Base-by-base conservation (phyloP, 2,113 vertebrate species). In the Pterocles burchelli region DNA sequence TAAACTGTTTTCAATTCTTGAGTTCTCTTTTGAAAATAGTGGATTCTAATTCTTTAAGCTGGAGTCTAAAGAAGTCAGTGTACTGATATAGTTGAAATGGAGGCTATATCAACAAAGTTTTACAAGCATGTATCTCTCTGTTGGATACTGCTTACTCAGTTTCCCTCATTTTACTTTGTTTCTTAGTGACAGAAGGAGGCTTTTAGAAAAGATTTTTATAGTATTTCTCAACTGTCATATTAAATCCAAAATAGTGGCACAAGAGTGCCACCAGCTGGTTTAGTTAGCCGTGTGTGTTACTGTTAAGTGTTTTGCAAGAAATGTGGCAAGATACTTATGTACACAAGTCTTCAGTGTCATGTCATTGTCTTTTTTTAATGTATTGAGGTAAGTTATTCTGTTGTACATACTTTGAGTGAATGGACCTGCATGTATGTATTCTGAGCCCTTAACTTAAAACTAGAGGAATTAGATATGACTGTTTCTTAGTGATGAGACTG, bases 201-300 rank as follows among this genome's bases (percentile, higher is more conserved):
- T 85, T 82, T 75, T 46, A 1, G 19, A 68, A 59, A 63, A 28
- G 4, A 11, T 18, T 59, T 85, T 57, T 54, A 2, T 28, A 21
- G 8, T 33, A 31, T 89, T 83, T 86, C 45, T 88, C 20, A 63
- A 18, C 17, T 54, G 8, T 62, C 14, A 4, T 29, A 52, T 26
- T 46, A 41, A 84, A 65, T 87, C 22, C 19, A 41, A 75, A 92
- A 15, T 21, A 93, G 73, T 90, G 82, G 94, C 45, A 48, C 95
- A 92, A 93, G 67, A 88, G 75, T 97, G 94, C 96, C 97, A 97
- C 93, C 96, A 97, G 84, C 71, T 95, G 94, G 94, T 94, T 78
- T 97, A 70, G 76, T 85, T 91, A 72, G 41, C 84, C 17, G 3
- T 61, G 20, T 65, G 18, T 49, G 38, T 91, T 90, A 70, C 52